Evolutionary conservation across 2,113 vertebrate species (phyloP).

Genomic region (Junco hyemalis): DNA sequence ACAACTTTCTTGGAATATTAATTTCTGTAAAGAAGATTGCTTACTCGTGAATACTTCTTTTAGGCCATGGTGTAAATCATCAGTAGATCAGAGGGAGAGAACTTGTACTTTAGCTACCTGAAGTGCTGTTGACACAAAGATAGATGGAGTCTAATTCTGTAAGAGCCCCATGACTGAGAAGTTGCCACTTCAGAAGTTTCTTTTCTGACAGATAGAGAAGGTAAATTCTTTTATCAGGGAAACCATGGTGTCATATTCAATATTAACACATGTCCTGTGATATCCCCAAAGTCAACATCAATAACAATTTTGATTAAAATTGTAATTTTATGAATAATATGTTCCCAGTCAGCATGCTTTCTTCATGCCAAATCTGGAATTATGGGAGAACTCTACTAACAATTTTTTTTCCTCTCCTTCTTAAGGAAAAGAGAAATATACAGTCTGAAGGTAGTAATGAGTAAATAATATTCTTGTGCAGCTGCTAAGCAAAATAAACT

Average conservation of each 20-base stretch:
- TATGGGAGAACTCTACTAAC: not conserved
- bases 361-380: not conserved
- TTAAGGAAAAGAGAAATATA: not conserved
- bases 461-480: not conserved
- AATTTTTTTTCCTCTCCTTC: not conserved
- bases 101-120: not conserved
- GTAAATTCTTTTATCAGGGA: conserved; percentile 36
- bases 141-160: conserved; percentile 34
- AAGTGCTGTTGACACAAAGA: conserved; percentile 51
- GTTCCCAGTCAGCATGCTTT: not conserved
- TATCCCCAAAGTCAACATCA: conserved; percentile 9
- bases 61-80: conserved; percentile 38
- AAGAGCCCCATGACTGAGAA: not conserved
- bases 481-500: not conserved
- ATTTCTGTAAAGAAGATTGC: conserved; percentile 44
- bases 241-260: conserved; percentile 41
- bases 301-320: not conserved
- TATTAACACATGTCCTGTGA: conserved; percentile 25
- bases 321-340: not conserved
- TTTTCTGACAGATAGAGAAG: not conserved
- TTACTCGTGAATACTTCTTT: conserved; percentile 37
- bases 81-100: not conserved
- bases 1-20: conserved; percentile 51
- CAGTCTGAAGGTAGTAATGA: not conserved
- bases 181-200: not conserved